Conservation (phyloP, 1,140 invertebrate genomes). For the Ceratina australensis region DNA sequence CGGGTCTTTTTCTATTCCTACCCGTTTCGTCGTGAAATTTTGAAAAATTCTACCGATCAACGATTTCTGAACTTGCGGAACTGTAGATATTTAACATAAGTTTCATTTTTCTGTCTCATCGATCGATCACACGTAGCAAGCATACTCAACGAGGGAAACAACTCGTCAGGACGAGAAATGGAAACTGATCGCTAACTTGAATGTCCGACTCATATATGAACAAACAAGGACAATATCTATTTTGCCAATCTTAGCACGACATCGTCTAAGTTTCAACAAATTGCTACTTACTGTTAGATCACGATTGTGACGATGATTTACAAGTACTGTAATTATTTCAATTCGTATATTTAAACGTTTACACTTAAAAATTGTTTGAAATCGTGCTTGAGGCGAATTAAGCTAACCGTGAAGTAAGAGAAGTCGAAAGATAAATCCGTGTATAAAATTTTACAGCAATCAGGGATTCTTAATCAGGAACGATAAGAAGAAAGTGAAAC, state of each 20-base stretch:
- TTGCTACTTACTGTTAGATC: too few species aligned
- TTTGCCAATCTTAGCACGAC: not conserved
- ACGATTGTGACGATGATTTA: too few species aligned
- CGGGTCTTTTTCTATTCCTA: not conserved
- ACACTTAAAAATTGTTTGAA: too few species aligned
- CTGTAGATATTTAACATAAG: too few species aligned
- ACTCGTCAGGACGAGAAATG: not conserved
- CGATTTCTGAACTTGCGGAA: too few species aligned
- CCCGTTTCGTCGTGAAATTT: too few species aligned
- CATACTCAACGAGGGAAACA: conserved; percentile 1
- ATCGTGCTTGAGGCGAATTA: not conserved
- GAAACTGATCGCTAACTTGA: not conserved
- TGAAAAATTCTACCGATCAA: too few species aligned
- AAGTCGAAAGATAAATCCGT: too few species aligned
- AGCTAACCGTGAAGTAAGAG: not conserved
- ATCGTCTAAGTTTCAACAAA: too few species aligned
- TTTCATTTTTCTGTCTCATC: not conserved
- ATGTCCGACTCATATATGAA: not conserved
- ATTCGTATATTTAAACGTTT: too few species aligned
- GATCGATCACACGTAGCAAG: not conserved
- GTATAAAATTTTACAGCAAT: too few species aligned
- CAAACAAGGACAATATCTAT: not conserved
- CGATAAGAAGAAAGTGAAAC: conserved; percentile 36
- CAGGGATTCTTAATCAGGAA: not conserved
- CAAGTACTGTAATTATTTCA: too few species aligned